Evolutionary conservation across 1,140 invertebrate species (phyloP).

Genomic region (Andrena cerasifolii): DNA sequence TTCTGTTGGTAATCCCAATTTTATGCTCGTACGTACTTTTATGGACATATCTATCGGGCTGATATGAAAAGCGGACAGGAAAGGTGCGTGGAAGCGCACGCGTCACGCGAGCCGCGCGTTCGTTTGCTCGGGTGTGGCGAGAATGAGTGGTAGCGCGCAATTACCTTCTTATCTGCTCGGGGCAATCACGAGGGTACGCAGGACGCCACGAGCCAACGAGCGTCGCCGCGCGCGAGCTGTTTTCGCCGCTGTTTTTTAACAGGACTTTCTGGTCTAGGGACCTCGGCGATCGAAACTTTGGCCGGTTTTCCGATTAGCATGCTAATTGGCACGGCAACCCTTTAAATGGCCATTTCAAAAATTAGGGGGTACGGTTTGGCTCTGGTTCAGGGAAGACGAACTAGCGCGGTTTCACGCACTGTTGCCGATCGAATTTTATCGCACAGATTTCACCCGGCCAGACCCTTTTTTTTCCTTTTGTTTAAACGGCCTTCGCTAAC

Average conservation of each 20-base stretch:
- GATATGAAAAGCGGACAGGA: conserved; percentile 51
- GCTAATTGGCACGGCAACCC: conserved; percentile 63
- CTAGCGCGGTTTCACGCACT: conserved; percentile 26
- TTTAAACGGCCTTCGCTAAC: conserved; percentile 5
- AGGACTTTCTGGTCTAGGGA: not conserved
- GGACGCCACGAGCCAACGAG: conserved; percentile 37
- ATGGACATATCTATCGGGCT: conserved; percentile 16
- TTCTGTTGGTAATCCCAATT: conserved; percentile 32
- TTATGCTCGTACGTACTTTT: conserved; percentile 10
- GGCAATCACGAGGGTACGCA: conserved; percentile 27
- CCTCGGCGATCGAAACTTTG: conserved; percentile 46
- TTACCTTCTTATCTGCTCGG: conserved; percentile 68
- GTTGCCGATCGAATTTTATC: conserved; percentile 49
- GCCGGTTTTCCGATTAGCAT: conserved; percentile 57
- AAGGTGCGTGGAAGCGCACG: conserved; percentile 60
- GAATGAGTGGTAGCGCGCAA: conserved; percentile 64
- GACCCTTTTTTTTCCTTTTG: conserved; percentile 8
- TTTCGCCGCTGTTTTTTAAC: conserved; percentile 51
- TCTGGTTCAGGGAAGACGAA: conserved; percentile 48
- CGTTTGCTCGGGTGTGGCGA: conserved; percentile 68
- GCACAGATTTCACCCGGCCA: conserved; percentile 32
- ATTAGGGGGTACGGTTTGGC: conserved; percentile 49
- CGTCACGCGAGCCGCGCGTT: conserved; percentile 66
- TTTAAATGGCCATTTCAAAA: conserved; percentile 71
- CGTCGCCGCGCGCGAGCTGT: conserved; percentile 22